Base-by-base conservation (phyloP, 2,888 invertebrate species). In the Agonopterix subpropinquella region DNA sequence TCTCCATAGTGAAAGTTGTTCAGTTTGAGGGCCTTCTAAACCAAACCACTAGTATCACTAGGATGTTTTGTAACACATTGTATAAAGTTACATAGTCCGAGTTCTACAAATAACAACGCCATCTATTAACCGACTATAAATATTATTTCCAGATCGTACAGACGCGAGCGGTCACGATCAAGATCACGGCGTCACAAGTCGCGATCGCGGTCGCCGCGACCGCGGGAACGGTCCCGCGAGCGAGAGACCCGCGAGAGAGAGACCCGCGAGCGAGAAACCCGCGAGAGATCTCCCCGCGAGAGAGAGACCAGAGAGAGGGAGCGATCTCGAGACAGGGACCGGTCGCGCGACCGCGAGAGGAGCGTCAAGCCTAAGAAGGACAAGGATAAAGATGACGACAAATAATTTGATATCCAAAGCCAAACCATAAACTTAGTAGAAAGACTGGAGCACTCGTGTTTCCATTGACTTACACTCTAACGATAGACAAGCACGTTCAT, bases 341-440 rank as follows among this genome's bases (percentile, higher is more conserved):
- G 87, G 36, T 78, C 80, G 10, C 62, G 80, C 1, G 80, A 80
- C 44, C 66, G 77, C 11, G 81, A 82, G 45, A 88, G 91, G 51
- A 89, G 87, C 56, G 81, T 87, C 47, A 53, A 53, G 47, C 89
- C 90, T 50, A 91, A 91, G 66, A 81, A 83, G 44, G 44, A 55
- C 11, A 92, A 95, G 65, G 92, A 94, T 41, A 93, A 95, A 59
- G 94, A 94, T 53, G 94, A 94, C 41, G 92, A 92, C 45, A 92
- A 93, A 82, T 93, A 84, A 80, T 50, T 48, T 39, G 10, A 39
- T 10, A 4, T 11, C 11, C n/a, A 39, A 39, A 4, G 4, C 11
- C n/a, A 39, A 39, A 39, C 39, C n/a, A 5, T 28, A 28, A 28
- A 28, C 28, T 28, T 28, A 28, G 28, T 28, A 28, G 28, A 28